These are phyloP conservation scores for Heliconius hewitsoni DNA, from an alignment of 1,140 invertebrate genomes.

Conservation along the genomic window DNA sequence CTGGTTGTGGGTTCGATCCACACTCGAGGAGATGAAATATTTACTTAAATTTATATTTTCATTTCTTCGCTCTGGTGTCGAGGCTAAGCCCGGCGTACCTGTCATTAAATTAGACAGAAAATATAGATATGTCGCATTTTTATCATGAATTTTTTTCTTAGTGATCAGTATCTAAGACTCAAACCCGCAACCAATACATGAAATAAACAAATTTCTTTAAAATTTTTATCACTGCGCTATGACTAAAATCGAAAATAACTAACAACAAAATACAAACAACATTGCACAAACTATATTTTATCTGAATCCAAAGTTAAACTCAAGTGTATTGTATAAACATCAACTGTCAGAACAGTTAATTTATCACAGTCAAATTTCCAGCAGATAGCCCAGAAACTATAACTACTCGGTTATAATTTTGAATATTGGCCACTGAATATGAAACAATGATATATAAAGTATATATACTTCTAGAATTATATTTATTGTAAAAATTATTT, in stretches of 20 bases:
- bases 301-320: conserved; percentile 39
- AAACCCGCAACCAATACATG: background rate
- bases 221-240: background rate
- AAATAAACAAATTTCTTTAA: background rate
- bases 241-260: conserved; percentile 10
- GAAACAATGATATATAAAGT: conserved; percentile 5
- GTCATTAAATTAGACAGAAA: no score
- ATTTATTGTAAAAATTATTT: background rate
- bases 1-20: no score
- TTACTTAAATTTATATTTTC: no score
- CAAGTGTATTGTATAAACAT: conserved; percentile 43
- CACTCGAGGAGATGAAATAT: no score
- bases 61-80: no score
- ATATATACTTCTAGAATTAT: background rate
- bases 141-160: no score
- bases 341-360: conserved; percentile 41
- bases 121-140: no score
- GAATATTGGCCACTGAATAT: conserved; percentile 43
- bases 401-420: conserved; percentile 67
- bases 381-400: conserved; percentile 42
- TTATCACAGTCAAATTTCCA: conserved; percentile 42
- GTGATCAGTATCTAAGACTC: no score
- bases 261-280: conserved; percentile 23
- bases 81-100: no score
- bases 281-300: conserved; percentile 36